Evolutionary conservation across 1,140 invertebrate genomes (phyloP), one percentile per base, ranked within the genome.

Genomic region (Tenebrio molitor): DNA sequence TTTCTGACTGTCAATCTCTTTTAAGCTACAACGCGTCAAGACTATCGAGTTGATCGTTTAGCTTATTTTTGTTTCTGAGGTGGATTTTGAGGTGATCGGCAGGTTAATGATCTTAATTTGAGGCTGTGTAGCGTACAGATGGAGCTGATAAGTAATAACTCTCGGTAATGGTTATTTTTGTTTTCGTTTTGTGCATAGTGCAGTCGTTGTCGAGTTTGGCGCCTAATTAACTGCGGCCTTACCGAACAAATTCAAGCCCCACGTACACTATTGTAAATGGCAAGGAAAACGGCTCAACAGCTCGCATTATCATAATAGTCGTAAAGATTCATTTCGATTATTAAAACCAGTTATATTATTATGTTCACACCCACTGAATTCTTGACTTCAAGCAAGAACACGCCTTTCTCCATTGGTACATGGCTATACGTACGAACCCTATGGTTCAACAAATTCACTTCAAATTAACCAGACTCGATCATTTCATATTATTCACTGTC

Each of bases 301-400:
- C 67, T 68, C 65, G 70, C 63, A 74, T 74, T 71, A 76, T 74
- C 42, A 76, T 76, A 76, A 74, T 74, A 72, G 69, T 67, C 39
- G 69, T 74, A 74, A 70, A 76, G 75, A 76, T 76, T 76, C 75
- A 76, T 76, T 76, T 76, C 71, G 74, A 76, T 76, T 76, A 76
- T 76, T 76, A 76, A 76, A 76, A 76, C 75, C 75, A 74, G 75
- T 76, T 76, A 76, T 76, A 76, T 73, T 76, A 74, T 76, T 76
- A 71, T 76, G 75, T 76, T 76, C 75, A 76, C 75, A 76, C 75
- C 75, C 75, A 76, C 72, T 69, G 69, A 58, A 74, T 76, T 76
- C 72, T 71, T 76, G 58, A 69, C 72, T 67, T 69, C 42, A 65
- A 58, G 69, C 68, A 66, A 71, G 58, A 69, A 62, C 63, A 73